Percentiles rank a stretch among this genome's conserved stretches.
Evolutionary conservation across 2,113 vertebrate species (phyloP).

Genomic region (Axis porcinus): DNA sequence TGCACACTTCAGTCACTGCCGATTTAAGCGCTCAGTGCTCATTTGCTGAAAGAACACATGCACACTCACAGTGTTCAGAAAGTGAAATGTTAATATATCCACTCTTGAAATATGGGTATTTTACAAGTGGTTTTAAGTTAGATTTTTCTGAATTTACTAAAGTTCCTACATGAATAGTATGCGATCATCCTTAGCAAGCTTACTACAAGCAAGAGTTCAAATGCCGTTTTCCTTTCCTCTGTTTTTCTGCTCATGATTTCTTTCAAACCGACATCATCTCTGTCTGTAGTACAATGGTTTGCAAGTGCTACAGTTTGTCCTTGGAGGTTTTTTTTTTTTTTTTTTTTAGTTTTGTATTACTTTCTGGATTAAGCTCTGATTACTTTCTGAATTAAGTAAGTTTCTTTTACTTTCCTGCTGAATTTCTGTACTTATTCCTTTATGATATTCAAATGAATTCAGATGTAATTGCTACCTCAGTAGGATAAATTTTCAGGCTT

Average conservation of each 20-base stretch:
- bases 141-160: neutral
- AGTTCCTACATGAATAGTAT: neutral
- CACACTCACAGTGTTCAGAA: neutral
- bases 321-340: neutral
- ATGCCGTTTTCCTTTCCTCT: neutral
- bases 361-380: neutral
- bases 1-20: neutral
- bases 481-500: neutral
- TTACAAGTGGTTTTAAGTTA: neutral
- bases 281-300: neutral
- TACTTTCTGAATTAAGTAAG: neutral
- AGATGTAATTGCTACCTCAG: neutral
- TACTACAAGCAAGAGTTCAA: neutral
- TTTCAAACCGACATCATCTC: neutral
- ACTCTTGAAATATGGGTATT: neutral
- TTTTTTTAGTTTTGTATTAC: neutral
- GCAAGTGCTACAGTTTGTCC: neutral
- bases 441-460: neutral
- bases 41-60: neutral
- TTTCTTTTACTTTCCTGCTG: neutral
- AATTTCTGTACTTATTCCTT: neutral
- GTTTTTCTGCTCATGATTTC: neutral
- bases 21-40: neutral
- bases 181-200: neutral
- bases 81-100: neutral